Base-by-base conservation (phyloP, 2,888 invertebrate genomes). In the Folsomia manolachei region DNA sequence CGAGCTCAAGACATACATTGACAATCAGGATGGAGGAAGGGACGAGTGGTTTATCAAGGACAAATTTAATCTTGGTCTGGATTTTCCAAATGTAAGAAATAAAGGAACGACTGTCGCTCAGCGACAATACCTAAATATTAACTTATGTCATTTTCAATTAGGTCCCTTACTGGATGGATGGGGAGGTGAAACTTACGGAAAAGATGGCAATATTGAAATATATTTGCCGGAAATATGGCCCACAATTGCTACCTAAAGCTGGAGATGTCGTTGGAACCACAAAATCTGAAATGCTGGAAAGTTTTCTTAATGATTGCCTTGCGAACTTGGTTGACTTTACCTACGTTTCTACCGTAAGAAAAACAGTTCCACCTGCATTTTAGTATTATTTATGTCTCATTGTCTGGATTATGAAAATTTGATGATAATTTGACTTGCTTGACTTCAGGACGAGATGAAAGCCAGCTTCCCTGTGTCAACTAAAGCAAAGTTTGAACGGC, bases 131-230 rank as follows among this genome's bases (percentile, higher is more conserved):
- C n/a, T n/a, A n/a, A n/a, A n/a, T n/a, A n/a, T n/a, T n/a, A n/a
- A n/a, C n/a, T n/a, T n/a, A n/a, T n/a, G n/a, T 39, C 4, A 39
- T 39, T 9, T 39, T 4, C 7, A 39, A 39, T 9, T 39, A 85
- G 85, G 79, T 85, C 21, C 85, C 85, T 0, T 85, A 85, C 78
- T 84, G 83, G 80, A 83, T 84, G 23, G 85, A 85, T 78, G 84
- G 83, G 0, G 83, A 84, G 51, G 75, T 83, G 1, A 83, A 83
- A 71, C 75, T 85, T n/a, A 84, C 84, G 1, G 84, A 85, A 78
- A 83, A 83, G 71, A 83, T 83, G 78, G 83, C 85, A 27, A 85
- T 85, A 67, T 69, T 85, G 53, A 82, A 83, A 26, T 81, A 84
- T 75, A 81, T 85, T 66, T 85, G 83, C 24, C 80, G 84, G 2